Evolutionary conservation across 2,797 vertebrate species (phyloP).

Genomic region (Mallotus villosus): DNA sequence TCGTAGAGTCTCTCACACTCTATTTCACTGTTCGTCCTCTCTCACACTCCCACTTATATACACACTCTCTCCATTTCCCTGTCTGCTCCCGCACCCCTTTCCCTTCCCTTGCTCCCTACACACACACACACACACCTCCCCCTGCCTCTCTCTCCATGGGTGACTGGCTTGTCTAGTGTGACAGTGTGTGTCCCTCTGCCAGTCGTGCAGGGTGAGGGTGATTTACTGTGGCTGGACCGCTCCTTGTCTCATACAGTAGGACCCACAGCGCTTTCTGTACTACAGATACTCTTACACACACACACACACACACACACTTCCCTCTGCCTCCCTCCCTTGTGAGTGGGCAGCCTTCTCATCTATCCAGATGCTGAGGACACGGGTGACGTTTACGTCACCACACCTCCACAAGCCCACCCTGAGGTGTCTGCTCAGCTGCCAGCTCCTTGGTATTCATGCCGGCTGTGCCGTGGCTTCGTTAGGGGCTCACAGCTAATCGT

Average conservation of each 20-base stretch:
- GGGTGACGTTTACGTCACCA: background rate
- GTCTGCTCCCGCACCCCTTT: background rate
- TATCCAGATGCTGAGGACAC: conserved; percentile 55
- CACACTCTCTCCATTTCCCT: background rate
- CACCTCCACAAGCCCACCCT: background rate
- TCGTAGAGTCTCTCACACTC: conserved; percentile 46
- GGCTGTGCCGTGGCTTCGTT: no score
- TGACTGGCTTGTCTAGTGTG: conserved; percentile 65
- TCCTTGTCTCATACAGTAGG: background rate
- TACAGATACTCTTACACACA: conserved; percentile 59
- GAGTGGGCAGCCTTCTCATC: conserved; percentile 57
- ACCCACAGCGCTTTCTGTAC: conserved; percentile 35
- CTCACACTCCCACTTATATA: conserved; percentile 41
- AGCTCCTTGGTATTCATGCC: no score
- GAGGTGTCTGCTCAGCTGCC: no score
- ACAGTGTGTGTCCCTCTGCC: conserved; percentile 67
- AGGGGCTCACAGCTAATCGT: no score
- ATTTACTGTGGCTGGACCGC: conserved; percentile 65
- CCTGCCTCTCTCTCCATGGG: conserved; percentile 45
- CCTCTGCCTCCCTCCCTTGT: conserved; percentile 12
- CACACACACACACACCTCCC: conserved; percentile 5
- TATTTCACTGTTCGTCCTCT: conserved; percentile 22
- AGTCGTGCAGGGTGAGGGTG: conserved; percentile 56
- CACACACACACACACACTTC: background rate
- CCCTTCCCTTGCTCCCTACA: background rate